phyloP scores from a whole-genome alignment of 2,113 vertebrate species.

The Probosciger aterrimus region DNA sequence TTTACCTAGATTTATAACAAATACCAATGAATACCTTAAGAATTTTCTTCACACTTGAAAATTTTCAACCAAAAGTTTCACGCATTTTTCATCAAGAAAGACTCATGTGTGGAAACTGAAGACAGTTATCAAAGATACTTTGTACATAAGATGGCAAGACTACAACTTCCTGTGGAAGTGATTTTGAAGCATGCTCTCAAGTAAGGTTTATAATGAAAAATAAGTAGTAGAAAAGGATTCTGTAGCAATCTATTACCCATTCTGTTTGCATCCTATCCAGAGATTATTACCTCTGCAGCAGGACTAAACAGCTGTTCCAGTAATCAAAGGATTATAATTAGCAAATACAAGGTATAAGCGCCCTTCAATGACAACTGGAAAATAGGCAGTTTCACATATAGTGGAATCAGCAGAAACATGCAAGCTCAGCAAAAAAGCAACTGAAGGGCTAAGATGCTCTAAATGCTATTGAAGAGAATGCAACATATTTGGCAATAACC shows the following conservation, averaged over 20 bases:
- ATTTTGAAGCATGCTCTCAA: neutral
- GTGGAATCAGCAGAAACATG: neutral
- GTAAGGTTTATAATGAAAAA: neutral
- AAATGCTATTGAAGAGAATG: neutral
- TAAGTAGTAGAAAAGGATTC: neutral
- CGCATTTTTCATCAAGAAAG: neutral
- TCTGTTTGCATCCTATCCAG: neutral
- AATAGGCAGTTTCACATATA: neutral
- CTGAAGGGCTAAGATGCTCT: neutral
- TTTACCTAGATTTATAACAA: neutral
- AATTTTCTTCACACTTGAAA: neutral
- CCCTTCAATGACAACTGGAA: neutral
- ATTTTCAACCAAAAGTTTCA: neutral
- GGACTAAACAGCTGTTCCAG: neutral
- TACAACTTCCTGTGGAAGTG: neutral
- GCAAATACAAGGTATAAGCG: neutral
- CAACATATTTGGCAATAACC: neutral
- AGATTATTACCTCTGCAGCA: neutral
- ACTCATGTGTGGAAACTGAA: neutral
- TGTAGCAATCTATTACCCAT: neutral
- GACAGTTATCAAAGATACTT: neutral
- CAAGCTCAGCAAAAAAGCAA: neutral
- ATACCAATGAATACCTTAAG: neutral
- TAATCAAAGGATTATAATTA: neutral
- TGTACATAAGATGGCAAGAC: neutral